These are phyloP conservation scores for Endomychus coccineus DNA, from an alignment of 2,888 invertebrate species.

Conservation along the genomic window DNA sequence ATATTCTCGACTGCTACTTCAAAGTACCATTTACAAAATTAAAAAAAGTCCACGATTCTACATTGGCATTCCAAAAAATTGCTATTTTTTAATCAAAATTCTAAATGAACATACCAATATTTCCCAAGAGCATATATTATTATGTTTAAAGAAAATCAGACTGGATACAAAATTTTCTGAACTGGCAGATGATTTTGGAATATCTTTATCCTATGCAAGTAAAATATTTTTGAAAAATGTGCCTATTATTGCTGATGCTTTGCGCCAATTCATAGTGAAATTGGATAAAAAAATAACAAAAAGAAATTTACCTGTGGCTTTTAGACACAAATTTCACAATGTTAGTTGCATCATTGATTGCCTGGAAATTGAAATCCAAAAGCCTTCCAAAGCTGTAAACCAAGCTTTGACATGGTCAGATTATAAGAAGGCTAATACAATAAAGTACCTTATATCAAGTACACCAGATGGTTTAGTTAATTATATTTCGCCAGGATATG, in stretches of 20 bases:
- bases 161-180: neutral
- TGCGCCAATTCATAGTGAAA: neutral
- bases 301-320: constrained; percentile 1
- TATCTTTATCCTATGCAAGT: neutral
- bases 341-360: constrained; percentile 6
- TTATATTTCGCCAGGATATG: constrained; percentile 25
- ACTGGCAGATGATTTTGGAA: constrained; percentile 3
- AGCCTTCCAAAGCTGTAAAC: constrained; percentile 2
- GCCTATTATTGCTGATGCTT: neutral
- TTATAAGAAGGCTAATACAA: constrained; percentile 4
- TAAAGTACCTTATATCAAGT: constrained; percentile 24
- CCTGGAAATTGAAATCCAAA: constrained; percentile 6
- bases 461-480: constrained; percentile 26
- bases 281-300: neutral
- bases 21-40: constrained; percentile 14
- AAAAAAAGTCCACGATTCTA: constrained; percentile 1
- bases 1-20: constrained; percentile 11
- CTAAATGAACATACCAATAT: constrained; percentile 1
- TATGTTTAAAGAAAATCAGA: constrained; percentile 1
- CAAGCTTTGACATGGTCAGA: constrained; percentile 8
- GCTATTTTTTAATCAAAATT: neutral
- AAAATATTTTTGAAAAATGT: constrained; percentile 2
- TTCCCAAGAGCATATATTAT: constrained; percentile 3
- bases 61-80: constrained; percentile 7
- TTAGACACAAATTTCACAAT: neutral